phyloP scores from a whole-genome alignment of 2,113 vertebrate genomes.

The Leptosomus discolor region DNA sequence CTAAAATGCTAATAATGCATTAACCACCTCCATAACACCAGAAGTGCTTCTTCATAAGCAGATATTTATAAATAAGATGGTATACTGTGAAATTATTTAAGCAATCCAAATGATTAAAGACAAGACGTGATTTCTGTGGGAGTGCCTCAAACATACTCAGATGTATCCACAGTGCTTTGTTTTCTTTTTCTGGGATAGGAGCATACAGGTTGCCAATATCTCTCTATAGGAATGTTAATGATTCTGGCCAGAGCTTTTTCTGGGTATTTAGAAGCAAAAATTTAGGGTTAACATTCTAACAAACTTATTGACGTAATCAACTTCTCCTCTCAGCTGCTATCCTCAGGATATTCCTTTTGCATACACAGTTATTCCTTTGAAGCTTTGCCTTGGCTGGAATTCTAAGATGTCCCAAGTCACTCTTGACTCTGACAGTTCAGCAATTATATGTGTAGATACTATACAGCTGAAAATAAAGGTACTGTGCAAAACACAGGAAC shows the following conservation, averaged over 20 bases:
- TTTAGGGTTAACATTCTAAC: conserved; percentile 16
- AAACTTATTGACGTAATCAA: conserved; percentile 21
- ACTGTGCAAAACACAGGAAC: not conserved
- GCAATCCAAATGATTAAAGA: not conserved
- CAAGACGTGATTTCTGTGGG: not conserved
- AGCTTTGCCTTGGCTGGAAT: conserved; percentile 5
- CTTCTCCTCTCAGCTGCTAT: conserved; percentile 22
- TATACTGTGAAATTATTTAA: not conserved
- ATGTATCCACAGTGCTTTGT: not conserved
- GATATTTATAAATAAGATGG: not conserved
- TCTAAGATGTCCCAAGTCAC: not conserved
- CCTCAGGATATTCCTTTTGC: conserved; percentile 48
- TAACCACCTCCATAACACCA: not conserved
- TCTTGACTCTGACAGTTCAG: not conserved
- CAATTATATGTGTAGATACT: not conserved
- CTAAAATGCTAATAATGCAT: conserved; percentile 37
- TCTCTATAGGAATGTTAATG: conserved; percentile 29
- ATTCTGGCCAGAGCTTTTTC: conserved; percentile 36
- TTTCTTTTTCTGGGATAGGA: not conserved
- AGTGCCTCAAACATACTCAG: not conserved
- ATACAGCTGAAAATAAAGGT: conserved; percentile 6
- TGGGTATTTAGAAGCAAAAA: conserved; percentile 36
- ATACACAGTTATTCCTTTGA: not conserved
- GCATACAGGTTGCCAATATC: not conserved
- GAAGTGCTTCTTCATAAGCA: not conserved